phyloP scores from a whole-genome alignment of 2,113 vertebrate species.

The Beaufortia kweichowensis region DNA sequence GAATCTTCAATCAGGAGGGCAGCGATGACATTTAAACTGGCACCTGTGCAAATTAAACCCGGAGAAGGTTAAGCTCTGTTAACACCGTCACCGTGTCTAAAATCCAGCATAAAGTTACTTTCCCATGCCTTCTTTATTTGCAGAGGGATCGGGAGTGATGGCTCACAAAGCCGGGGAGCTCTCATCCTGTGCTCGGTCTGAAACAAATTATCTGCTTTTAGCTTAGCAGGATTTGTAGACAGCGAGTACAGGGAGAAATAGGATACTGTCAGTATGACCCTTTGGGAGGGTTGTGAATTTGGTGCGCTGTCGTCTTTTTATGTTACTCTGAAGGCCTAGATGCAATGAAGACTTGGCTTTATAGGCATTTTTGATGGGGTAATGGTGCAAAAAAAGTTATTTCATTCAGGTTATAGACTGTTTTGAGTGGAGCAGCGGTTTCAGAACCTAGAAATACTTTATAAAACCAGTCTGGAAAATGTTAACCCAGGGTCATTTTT shows the following conservation, averaged over 20 bases:
- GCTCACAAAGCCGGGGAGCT: constrained; percentile 38
- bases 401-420: neutral
- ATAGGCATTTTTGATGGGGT: constrained; percentile 3
- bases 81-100: constrained; percentile 36
- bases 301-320: neutral
- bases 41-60: constrained; percentile 53
- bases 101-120: constrained; percentile 45
- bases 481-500: neutral
- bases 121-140: constrained; percentile 23
- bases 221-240: constrained; percentile 10
- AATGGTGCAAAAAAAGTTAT: constrained; percentile 23
- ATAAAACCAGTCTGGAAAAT: neutral
- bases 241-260: constrained; percentile 22
- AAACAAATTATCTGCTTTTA: constrained; percentile 38
- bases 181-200: constrained; percentile 33
- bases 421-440: neutral
- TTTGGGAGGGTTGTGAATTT: constrained; percentile 26
- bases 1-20: constrained; percentile 42
- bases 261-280: constrained; percentile 16
- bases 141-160: constrained; percentile 24
- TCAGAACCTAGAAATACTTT: neutral
- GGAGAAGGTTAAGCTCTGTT: constrained; percentile 49
- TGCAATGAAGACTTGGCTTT: neutral
- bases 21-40: constrained; percentile 52
- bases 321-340: constrained; percentile 7